A percentile compares a stretch with the other conserved stretches of the same genome.
phyloP scores from a whole-genome alignment of 2,888 invertebrate species.

The Coremacera marginata region DNA sequence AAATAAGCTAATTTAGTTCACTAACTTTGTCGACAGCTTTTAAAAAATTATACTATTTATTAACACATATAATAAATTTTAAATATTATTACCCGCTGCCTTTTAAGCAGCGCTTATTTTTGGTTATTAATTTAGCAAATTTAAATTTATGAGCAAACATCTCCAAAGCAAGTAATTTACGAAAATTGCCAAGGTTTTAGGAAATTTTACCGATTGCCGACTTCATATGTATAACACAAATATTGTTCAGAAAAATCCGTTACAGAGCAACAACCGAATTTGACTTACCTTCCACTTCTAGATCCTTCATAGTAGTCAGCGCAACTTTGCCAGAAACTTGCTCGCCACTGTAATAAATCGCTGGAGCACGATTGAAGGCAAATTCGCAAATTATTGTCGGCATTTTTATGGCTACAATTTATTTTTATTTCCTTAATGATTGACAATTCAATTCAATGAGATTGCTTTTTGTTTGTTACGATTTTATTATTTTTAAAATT shows the following conservation, averaged over 20 bases:
- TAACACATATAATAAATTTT: too few species aligned
- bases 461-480: not conserved
- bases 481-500: not conserved
- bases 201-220: not conserved
- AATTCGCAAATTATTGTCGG: conserved; percentile 51
- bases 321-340: conserved; percentile 51
- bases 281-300: conserved; percentile 50
- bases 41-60: too few species aligned
- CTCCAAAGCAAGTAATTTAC: not conserved
- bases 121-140: too few species aligned
- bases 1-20: too few species aligned
- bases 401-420: conserved; percentile 46
- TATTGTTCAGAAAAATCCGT: not conserved
- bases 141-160: too few species aligned
- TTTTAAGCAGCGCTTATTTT: too few species aligned
- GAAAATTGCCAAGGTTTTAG: too few species aligned
- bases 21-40: too few species aligned
- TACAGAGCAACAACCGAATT: too few species aligned
- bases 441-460: not conserved
- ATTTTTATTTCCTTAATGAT: conserved; percentile 7
- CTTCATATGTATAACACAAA: not conserved
- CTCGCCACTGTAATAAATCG: conserved; percentile 58
- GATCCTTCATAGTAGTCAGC: conserved; percentile 47
- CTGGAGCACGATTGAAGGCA: conserved; percentile 52
- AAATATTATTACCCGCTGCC: too few species aligned